Evolutionary conservation across 2,888 invertebrate genomes (phyloP), one percentile per base, ranked within the genome.

Genomic region (Ophioninae sp.): DNA sequence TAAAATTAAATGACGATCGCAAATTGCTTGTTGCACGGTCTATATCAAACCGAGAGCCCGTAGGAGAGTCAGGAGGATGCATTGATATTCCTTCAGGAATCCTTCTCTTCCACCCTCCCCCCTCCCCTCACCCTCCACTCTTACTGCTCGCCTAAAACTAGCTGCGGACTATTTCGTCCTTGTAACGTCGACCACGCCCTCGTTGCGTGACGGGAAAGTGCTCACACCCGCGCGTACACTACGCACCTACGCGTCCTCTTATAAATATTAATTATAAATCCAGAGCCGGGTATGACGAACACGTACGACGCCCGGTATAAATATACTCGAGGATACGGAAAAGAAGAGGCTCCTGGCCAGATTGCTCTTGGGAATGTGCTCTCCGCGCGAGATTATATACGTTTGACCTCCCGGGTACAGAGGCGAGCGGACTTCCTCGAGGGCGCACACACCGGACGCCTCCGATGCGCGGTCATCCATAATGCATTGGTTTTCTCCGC

Each of bases 1-100:
- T 88, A 86, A 89, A 88, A 89, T 82, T 89, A 88, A 87, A 88
- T 88, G 88, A 72, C 85, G 85, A 86, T 85, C 85, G 86, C 83
- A 84, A 82, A 83, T 84, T 86, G 79, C 85, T 73, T 82, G 8
- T 30, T 30, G 30, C 30, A 30, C 30, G 56, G 62, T 17, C 8
- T 56, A 7, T 21, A 57, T 70, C 20, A 30, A 59, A 70, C 59
- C 10, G 39, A 39, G 2, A 6, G 6, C 41, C 2, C 17, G 41
- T 23, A 72, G 20, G 72, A 21, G 50, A 39, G 30, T 30, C 30
- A n/a, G n/a, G n/a, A n/a, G n/a, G n/a, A n/a, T n/a, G n/a, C n/a
- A n/a, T n/a, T n/a, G n/a, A n/a, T n/a, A n/a, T n/a, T n/a, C n/a
- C n/a, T n/a, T n/a, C n/a, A n/a, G n/a, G n/a, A n/a, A n/a, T n/a